A percentile compares a stretch with the other conserved stretches of the same genome.
These are phyloP conservation scores for Phoebastria nigripes DNA, from an alignment of 2,797 vertebrate species.

Conservation along the genomic window DNA sequence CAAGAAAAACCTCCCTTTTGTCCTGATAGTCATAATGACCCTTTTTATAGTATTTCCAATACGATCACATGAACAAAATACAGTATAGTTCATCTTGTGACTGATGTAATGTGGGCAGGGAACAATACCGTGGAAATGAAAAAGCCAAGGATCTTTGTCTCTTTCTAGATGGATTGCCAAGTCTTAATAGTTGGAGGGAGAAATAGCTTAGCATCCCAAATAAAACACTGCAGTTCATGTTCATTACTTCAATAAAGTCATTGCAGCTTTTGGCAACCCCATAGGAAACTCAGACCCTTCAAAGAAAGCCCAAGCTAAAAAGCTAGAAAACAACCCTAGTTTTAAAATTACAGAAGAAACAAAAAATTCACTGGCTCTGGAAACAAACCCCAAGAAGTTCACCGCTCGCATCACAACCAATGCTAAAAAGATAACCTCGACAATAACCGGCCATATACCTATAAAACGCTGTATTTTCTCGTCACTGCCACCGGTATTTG, in stretches of 20 bases:
- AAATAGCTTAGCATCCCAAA: conserved; percentile 23
- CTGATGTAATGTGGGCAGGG: conserved; percentile 37
- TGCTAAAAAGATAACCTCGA: not conserved
- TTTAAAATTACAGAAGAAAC: not conserved
- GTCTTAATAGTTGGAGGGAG: not conserved
- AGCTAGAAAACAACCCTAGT: not conserved
- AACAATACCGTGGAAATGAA: conserved; percentile 54
- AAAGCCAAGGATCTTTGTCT: conserved; percentile 67
- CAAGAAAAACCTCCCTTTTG: conserved; percentile 12
- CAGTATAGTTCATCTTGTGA: not conserved
- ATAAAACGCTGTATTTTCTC: not conserved
- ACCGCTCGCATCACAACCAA: not conserved
- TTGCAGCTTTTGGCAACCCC: not conserved
- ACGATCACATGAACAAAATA: not conserved
- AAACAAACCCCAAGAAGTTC: not conserved
- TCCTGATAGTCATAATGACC: not conserved
- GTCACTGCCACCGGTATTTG: not conserved
- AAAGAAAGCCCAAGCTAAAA: not conserved
- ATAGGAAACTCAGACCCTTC: not conserved
- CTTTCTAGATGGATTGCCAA: conserved; percentile 57
- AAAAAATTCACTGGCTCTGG: not conserved
- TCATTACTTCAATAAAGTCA: not conserved
- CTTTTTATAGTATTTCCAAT: not conserved
- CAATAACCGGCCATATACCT: not conserved
- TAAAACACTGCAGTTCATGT: conserved; percentile 3